Evolutionary conservation across 2,113 vertebrate genomes (phyloP).

Genomic region (Bubo bubo): DNA sequence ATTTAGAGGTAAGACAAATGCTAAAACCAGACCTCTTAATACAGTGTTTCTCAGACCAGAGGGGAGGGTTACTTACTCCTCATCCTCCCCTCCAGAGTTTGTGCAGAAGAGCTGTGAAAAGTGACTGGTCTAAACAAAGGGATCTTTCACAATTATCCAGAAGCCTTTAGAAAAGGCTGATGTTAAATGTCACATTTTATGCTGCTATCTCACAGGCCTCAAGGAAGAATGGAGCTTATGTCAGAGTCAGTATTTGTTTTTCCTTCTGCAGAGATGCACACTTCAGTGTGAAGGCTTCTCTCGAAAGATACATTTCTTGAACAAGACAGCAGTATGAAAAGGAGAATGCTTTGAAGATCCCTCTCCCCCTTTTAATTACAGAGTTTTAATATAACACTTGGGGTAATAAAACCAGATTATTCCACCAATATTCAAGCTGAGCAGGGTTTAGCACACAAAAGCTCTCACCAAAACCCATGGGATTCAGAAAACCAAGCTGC

Average conservation of each 20-base stretch:
- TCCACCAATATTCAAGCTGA: neutral
- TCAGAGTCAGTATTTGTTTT: slow-evolving; percentile 20
- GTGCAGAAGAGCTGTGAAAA: slow-evolving; percentile 10
- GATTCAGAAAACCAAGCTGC: neutral
- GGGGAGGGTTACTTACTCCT: neutral
- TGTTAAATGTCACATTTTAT: slow-evolving; percentile 55
- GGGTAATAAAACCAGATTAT: neutral
- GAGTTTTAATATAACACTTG: neutral
- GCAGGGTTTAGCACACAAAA: neutral
- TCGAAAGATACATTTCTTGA: neutral
- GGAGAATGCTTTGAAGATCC: neutral
- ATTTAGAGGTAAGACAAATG: neutral
- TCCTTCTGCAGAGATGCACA: neutral
- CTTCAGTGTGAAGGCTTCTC: neutral
- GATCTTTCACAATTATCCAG: slow-evolving; percentile 31
- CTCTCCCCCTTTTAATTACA: neutral
- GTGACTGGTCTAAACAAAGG: slow-evolving; percentile 37
- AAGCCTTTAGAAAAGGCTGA: slow-evolving; percentile 40
- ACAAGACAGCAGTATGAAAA: neutral
- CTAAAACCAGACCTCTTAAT: neutral
- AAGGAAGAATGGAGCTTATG: slow-evolving; percentile 35
- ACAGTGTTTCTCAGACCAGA: neutral
- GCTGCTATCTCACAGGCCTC: slow-evolving; percentile 30
- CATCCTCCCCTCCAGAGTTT: neutral
- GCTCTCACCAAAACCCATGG: neutral